These are phyloP conservation scores for Chloropsis hardwickii DNA, from an alignment of 2,113 vertebrate species.

Conservation along the genomic window DNA sequence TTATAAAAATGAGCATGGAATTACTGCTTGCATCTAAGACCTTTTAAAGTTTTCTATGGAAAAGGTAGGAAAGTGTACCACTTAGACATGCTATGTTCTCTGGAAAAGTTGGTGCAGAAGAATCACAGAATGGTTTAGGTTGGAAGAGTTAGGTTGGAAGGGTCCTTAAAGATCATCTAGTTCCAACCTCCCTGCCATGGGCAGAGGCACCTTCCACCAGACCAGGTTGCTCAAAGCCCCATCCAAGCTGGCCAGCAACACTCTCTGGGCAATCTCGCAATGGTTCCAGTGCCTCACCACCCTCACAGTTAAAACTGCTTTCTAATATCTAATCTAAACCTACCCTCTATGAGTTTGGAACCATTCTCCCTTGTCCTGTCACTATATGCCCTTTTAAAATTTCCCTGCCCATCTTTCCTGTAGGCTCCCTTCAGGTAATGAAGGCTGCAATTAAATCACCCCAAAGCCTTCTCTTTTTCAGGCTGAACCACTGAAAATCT, in stretches of 20 bases:
- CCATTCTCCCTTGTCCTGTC: not conserved
- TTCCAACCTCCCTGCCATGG: not conserved
- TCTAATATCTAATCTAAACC: not conserved
- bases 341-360: not conserved
- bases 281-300: not conserved
- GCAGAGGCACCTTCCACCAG: not conserved
- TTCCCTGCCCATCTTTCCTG: not conserved
- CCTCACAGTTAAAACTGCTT: not conserved
- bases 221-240: not conserved
- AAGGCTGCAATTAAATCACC: not conserved
- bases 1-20: not conserved
- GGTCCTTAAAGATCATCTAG: not conserved
- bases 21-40: not conserved
- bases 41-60: not conserved
- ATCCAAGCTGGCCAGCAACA: not conserved
- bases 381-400: not conserved
- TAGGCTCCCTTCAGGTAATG: not conserved
- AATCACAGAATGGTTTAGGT: not conserved
- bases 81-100: not conserved
- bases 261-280: fast-evolving
- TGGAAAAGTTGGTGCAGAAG: not conserved
- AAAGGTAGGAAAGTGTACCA: not conserved
- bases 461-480: not conserved
- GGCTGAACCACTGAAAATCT: not conserved
- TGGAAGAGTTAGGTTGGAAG: not conserved